Percentiles rank a stretch among this genome's conserved stretches.
Conservation (phyloP, 2,888 invertebrate genomes). For the Diploptera punctata region DNA sequence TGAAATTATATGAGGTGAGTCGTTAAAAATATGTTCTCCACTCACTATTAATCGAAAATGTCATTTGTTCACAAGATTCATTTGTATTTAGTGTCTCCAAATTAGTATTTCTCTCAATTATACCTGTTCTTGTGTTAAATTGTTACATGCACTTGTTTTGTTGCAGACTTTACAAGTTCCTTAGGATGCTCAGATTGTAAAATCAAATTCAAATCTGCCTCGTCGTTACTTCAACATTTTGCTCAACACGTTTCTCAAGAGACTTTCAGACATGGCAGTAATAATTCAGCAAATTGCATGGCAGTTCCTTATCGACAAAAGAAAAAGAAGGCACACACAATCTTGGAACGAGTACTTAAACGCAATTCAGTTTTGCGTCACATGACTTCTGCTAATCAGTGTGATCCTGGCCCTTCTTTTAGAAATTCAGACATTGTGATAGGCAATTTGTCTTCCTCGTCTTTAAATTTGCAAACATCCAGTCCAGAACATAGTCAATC, state of each 20-base stretch:
- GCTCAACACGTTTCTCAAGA: constrained; percentile 49
- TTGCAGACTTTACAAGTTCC: constrained; percentile 33
- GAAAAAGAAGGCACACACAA: constrained; percentile 40
- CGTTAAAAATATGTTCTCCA: too few relatives aligned
- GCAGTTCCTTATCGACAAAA: constrained; percentile 2
- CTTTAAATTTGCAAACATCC: neutral
- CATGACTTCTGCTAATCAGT: neutral
- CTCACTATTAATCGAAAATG: too few relatives aligned
- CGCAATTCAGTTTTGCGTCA: constrained; percentile 30
- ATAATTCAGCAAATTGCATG: neutral
- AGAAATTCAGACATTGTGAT: neutral
- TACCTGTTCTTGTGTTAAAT: too few relatives aligned
- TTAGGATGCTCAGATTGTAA: constrained; percentile 50
- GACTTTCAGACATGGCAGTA: neutral
- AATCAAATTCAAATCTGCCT: constrained; percentile 50
- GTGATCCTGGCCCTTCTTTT: neutral
- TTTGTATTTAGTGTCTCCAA: too few relatives aligned
- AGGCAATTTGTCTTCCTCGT: neutral
- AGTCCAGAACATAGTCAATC: neutral
- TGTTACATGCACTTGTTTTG: too few relatives aligned
- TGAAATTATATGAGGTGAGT: too few relatives aligned
- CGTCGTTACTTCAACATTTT: constrained; percentile 52
- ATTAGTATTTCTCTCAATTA: too few relatives aligned
- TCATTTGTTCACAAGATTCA: too few relatives aligned
- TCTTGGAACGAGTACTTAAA: constrained; percentile 39